phyloP scores from a whole-genome alignment of 2,888 invertebrate genomes.

The Drosophila austrosaltans region DNA sequence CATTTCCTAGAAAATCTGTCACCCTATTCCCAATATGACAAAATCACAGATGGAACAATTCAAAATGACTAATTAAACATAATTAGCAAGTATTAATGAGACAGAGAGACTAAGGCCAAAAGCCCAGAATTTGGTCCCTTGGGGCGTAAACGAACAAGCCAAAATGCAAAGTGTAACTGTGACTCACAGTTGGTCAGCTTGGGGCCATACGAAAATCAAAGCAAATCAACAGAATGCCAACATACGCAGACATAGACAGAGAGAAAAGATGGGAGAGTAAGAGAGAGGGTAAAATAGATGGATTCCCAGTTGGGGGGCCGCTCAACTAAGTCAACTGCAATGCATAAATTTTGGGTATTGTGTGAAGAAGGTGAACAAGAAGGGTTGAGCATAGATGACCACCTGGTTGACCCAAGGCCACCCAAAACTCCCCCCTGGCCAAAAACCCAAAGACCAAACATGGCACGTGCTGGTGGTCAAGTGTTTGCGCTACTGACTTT shows the following conservation, averaged over 20 bases:
- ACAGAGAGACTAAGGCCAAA: constrained; percentile 22
- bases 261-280: background rate
- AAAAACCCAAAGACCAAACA: constrained; percentile 22
- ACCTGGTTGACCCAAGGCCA: constrained; percentile 32
- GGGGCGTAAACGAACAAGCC: constrained; percentile 17
- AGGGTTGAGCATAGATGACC: constrained; percentile 15
- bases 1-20: constrained; percentile 2
- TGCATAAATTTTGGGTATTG: constrained; percentile 71
- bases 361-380: constrained; percentile 31
- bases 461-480: constrained; percentile 53
- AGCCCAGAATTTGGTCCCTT: background rate
- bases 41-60: constrained; percentile 32
- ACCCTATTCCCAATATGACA: background rate
- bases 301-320: constrained; percentile 39
- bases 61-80: constrained; percentile 76
- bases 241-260: constrained; percentile 1
- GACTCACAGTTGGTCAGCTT: constrained; percentile 58
- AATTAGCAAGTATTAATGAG: constrained; percentile 73
- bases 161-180: constrained; percentile 54
- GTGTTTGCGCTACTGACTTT: constrained; percentile 69
- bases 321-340: constrained; percentile 80
- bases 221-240: constrained; percentile 65
- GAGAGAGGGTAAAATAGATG: background rate
- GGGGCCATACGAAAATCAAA: constrained; percentile 66
- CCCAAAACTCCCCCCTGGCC: constrained; percentile 20